These are phyloP conservation scores for Drepana falcataria DNA, from an alignment of 2,888 invertebrate species.

Conservation along the genomic window DNA sequence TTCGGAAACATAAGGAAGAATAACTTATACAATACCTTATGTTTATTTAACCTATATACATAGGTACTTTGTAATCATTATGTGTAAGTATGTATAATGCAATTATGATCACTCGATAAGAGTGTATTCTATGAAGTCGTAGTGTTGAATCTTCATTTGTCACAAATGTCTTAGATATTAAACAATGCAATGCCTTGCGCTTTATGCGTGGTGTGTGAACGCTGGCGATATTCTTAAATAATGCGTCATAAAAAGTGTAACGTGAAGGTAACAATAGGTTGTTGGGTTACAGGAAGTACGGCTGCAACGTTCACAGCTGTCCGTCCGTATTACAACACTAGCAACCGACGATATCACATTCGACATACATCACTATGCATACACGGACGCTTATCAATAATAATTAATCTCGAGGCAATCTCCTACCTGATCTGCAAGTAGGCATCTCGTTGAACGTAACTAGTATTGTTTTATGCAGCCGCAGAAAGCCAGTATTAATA, in stretches of 20 bases:
- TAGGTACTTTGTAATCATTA: too few species aligned
- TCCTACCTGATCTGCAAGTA: too few species aligned
- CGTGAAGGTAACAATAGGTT: constrained; percentile 58
- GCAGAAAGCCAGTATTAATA: too few species aligned
- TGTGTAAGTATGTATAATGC: too few species aligned
- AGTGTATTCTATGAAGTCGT: too few species aligned
- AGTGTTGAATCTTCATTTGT: constrained; percentile 12
- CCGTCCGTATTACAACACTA: constrained; percentile 23
- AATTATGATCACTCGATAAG: too few species aligned
- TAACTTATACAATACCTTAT: too few species aligned
- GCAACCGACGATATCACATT: constrained; percentile 16
- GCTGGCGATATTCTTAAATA: constrained; percentile 34
- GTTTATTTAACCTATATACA: too few species aligned
- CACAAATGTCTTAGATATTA: constrained; percentile 10
- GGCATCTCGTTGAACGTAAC: too few species aligned
- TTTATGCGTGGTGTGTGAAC: constrained; percentile 22
- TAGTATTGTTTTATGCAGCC: too few species aligned
- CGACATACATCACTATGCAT: background rate
- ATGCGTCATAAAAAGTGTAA: constrained; percentile 52
- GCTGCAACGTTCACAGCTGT: constrained; percentile 56
- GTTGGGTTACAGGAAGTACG: constrained; percentile 65
- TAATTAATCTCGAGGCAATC: background rate
- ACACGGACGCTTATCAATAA: background rate
- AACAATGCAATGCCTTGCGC: constrained; percentile 27
- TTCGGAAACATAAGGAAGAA: too few species aligned